Evolutionary conservation across 2,113 vertebrate genomes (phyloP), one percentile per base, ranked within the genome.

Genomic region (Mesocricetus auratus): DNA sequence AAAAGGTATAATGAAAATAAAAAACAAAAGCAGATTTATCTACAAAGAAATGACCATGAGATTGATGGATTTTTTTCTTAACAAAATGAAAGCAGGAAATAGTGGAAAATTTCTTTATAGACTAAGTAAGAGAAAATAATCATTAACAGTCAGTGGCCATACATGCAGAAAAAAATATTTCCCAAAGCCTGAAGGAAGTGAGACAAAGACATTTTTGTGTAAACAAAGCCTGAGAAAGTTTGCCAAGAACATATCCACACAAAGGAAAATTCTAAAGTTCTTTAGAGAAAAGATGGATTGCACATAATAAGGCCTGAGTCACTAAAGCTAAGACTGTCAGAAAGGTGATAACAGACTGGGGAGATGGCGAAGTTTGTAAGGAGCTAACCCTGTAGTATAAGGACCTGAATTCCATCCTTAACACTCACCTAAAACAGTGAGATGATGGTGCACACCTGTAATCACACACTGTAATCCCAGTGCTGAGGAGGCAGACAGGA

Each of bases 11-110:
- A 26, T 26, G 19, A 78, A 5, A 24, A 33, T 36, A 62, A 68
- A 36, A 79, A 29, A n/a, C 74, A 62, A 74, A 83, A 74, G 82
- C 39, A 42, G 4, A 71, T 82, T 50, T 75, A 74, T 75, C 73
- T 95, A 68, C 47, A 94, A 92, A 64, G 33, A 86, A 91, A 78
- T 85, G 89, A 90, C 2, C 26, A 42, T 74, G 73, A 86, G 31
- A 71, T 7, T 68, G 42, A 71, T 16, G 78, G 39, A 50, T 83
- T 89, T 75, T 75, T 62, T 58, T 91, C 69, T 95, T 88, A 94
- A 83, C 21, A 74, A 79, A 77, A 64, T 53, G 9, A 90, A 94
- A 93, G 29, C 17, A 77, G 45, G 15, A 95, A 71, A 93, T 31
- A 96, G 47, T 58, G 21, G 68, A 83, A 91, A 31, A 13, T 33